These are phyloP conservation scores for Acheta domesticus DNA, from an alignment of 2,888 invertebrate species.

Conservation along the genomic window DNA sequence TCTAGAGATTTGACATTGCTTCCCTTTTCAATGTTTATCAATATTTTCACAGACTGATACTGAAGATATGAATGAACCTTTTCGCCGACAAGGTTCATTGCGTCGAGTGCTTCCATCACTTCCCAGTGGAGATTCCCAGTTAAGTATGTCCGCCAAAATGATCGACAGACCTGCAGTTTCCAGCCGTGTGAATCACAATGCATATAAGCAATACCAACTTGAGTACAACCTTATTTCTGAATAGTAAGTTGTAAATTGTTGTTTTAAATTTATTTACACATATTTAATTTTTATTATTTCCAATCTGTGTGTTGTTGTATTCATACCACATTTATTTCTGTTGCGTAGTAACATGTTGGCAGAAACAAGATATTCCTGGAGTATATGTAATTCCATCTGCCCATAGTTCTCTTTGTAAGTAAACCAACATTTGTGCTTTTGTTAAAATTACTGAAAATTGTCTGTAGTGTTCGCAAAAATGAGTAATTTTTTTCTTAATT, in stretches of 20 bases:
- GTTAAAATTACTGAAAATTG: too few species aligned
- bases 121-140: conserved; percentile 52
- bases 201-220: conserved; percentile 73
- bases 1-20: too few species aligned
- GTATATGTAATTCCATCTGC: conserved; percentile 91
- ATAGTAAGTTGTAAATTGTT: conserved; percentile 65
- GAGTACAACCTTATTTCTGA: conserved; percentile 90
- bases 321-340: too few species aligned
- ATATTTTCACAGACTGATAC: conserved; percentile 40
- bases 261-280: neutral
- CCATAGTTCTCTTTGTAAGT: conserved; percentile 75
- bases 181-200: conserved; percentile 52
- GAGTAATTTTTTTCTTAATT: too few species aligned
- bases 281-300: too few species aligned
- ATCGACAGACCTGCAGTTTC: conserved; percentile 52
- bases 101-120: conserved; percentile 56
- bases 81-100: conserved; percentile 56
- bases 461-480: too few species aligned
- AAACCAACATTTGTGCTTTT: conserved; percentile 26
- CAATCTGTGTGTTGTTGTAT: too few species aligned
- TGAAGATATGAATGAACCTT: conserved; percentile 42
- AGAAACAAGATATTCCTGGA: conserved; percentile 80
- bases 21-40: neutral
- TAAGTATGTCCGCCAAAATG: conserved; percentile 59
- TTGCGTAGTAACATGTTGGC: conserved; percentile 68